These are phyloP conservation scores for Eubasilissa splendida DNA, from an alignment of 2,888 invertebrate species.

Conservation along the genomic window DNA sequence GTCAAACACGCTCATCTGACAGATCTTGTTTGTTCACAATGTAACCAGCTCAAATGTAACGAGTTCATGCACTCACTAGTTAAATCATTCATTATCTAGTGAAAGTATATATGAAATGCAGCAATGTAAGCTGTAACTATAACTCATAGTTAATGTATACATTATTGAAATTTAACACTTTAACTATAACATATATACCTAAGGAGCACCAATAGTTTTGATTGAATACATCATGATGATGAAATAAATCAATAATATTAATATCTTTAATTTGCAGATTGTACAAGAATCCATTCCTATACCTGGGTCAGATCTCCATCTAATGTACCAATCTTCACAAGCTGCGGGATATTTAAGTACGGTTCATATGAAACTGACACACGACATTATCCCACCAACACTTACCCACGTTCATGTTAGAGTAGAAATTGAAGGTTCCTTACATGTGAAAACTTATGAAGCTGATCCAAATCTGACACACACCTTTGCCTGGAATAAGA, in stretches of 20 bases:
- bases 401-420: constrained; percentile 92
- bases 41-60: too few relatives aligned
- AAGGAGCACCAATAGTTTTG: too few relatives aligned
- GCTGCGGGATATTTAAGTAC: constrained; percentile 95
- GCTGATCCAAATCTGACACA: constrained; percentile 96
- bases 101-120: too few relatives aligned
- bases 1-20: too few relatives aligned
- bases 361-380: constrained; percentile 91
- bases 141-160: too few relatives aligned
- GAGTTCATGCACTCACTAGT: too few relatives aligned
- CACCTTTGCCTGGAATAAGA: constrained; percentile 98
- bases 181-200: too few relatives aligned
- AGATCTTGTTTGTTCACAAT: too few relatives aligned
- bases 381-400: constrained; percentile 83
- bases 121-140: too few relatives aligned
- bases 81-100: too few relatives aligned
- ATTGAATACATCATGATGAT: too few relatives aligned
- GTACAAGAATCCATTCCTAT: constrained; percentile 96
- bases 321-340: constrained; percentile 97
- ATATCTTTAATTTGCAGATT: constrained; percentile 74
- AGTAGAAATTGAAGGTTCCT: constrained; percentile 93
- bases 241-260: background rate
- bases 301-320: constrained; percentile 92
- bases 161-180: background rate
- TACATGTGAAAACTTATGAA: constrained; percentile 94